Evolutionary conservation across 2,113 vertebrate genomes (phyloP).

Genomic region (Nerophis lumbriciformis): DNA sequence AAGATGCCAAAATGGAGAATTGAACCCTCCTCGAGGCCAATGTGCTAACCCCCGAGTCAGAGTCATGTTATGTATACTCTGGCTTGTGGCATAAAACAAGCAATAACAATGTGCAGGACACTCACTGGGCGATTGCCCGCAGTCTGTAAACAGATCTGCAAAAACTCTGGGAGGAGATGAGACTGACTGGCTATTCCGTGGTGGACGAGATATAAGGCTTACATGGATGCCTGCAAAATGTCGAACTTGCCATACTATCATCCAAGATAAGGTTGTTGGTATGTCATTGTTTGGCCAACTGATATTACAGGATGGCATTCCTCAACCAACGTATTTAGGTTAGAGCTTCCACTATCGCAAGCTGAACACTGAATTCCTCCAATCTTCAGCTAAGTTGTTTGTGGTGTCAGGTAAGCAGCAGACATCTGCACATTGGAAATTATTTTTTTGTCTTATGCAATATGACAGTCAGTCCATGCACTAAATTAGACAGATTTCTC

Average conservation of each 20-base stretch:
- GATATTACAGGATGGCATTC: slow-evolving; percentile 12
- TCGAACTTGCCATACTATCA: slow-evolving; percentile 32
- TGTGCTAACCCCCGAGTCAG: background rate
- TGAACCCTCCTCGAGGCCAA: too few relatives aligned
- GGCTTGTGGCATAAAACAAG: slow-evolving; percentile 55
- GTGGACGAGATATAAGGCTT: slow-evolving; percentile 45
- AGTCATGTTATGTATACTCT: slow-evolving; percentile 30
- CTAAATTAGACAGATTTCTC: too few relatives aligned
- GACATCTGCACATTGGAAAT: background rate
- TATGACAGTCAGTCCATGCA: background rate
- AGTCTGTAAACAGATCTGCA: slow-evolving; percentile 67
- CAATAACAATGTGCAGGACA: slow-evolving; percentile 48
- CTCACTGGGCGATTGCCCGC: slow-evolving; percentile 51
- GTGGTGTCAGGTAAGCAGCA: background rate
- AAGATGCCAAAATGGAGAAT: too few relatives aligned
- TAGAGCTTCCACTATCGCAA: slow-evolving; percentile 15
- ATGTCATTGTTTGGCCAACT: slow-evolving; percentile 43
- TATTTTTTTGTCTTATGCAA: slow-evolving; percentile 1
- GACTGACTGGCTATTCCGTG: slow-evolving; percentile 36
- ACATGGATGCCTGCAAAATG: slow-evolving; percentile 42
- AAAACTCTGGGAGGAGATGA: slow-evolving; percentile 58
- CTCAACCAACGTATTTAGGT: slow-evolving; percentile 15
- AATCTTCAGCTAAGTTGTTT: background rate
- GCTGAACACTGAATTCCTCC: background rate
- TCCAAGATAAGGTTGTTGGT: slow-evolving; percentile 46